These are phyloP conservation scores for Calephelis virginiensis DNA, from an alignment of 1,140 invertebrate species.

Conservation along the genomic window DNA sequence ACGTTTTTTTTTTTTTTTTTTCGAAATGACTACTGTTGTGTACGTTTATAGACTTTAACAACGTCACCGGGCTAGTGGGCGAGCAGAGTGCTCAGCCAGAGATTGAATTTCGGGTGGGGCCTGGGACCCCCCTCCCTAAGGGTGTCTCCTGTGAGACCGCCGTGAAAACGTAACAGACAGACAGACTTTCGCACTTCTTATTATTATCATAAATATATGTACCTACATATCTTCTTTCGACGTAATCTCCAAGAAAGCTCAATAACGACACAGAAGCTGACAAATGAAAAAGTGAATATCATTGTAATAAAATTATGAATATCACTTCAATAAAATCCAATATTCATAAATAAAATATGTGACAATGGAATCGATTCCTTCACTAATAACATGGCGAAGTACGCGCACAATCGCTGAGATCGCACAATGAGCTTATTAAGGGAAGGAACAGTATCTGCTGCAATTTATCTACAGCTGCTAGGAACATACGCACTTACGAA, in stretches of 20 bases:
- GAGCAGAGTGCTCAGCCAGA: too few species aligned
- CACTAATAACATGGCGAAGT: constrained; percentile 11
- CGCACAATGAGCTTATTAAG: constrained; percentile 43
- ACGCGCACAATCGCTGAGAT: constrained; percentile 21
- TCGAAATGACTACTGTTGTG: too few species aligned
- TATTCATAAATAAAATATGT: constrained; percentile 14
- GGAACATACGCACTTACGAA: constrained; percentile 33
- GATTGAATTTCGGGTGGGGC: too few species aligned
- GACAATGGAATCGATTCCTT: constrained; percentile 13
- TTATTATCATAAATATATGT: too few species aligned
- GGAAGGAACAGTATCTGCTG: constrained; percentile 48
- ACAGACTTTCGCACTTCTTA: too few species aligned
- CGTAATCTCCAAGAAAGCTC: neutral
- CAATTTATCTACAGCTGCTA: constrained; percentile 60
- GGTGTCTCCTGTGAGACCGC: too few species aligned
- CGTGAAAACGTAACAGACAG: too few species aligned
- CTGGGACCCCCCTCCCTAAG: too few species aligned
- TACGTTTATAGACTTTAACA: too few species aligned
- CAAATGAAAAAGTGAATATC: neutral
- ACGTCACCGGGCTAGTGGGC: too few species aligned
- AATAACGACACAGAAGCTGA: neutral
- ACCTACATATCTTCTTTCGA: too few species aligned
- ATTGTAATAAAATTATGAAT: constrained; percentile 1
- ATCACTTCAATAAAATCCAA: constrained; percentile 14
- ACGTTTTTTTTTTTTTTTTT: too few species aligned